Evolutionary conservation across 2,113 vertebrate genomes (phyloP).

Genomic region (Kobus ellipsiprymnus): DNA sequence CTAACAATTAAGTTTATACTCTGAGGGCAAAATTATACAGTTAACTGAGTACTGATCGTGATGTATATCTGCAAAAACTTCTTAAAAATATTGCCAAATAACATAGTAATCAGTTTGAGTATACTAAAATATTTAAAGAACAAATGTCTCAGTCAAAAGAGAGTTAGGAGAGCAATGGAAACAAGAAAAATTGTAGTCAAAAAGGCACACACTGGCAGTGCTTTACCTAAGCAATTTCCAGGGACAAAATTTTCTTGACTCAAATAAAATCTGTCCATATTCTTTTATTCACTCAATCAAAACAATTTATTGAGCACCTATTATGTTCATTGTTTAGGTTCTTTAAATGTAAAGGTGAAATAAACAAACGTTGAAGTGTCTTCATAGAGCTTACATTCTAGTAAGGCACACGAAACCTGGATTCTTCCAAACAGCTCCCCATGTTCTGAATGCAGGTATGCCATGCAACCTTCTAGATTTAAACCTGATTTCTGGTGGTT

Average conservation of each 20-base stretch:
- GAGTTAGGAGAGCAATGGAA: background rate
- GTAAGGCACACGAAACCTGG: background rate
- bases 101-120: background rate
- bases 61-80: background rate
- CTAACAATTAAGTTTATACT: background rate
- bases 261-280: background rate
- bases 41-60: background rate
- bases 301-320: background rate
- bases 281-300: background rate
- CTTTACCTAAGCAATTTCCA: background rate
- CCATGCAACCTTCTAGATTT: background rate
- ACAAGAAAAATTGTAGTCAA: background rate
- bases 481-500: background rate
- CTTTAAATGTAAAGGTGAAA: background rate
- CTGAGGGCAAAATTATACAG: background rate
- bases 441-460: background rate
- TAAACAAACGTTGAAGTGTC: background rate
- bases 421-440: background rate
- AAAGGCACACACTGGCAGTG: background rate
- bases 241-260: background rate
- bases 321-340: background rate
- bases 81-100: background rate
- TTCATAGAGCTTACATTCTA: background rate
- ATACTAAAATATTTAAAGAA: background rate
- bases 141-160: background rate